These are phyloP conservation scores for Pteruthius melanotis DNA, from an alignment of 2,113 vertebrate genomes.

Conservation along the genomic window DNA sequence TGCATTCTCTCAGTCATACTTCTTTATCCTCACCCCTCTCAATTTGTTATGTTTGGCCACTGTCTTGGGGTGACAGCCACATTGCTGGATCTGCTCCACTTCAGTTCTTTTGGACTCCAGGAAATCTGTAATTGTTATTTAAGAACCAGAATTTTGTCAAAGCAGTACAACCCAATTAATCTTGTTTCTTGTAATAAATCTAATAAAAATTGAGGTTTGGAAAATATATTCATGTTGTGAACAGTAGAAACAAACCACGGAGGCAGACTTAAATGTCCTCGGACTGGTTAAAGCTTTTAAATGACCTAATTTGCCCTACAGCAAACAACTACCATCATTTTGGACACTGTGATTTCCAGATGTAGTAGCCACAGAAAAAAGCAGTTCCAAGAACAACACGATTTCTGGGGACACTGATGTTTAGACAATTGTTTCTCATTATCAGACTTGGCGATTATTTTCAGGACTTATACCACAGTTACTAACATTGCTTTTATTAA, in stretches of 20 bases:
- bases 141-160: background rate
- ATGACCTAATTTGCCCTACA: background rate
- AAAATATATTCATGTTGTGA: background rate
- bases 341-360: conserved; percentile 6
- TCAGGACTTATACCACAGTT: background rate
- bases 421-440: background rate
- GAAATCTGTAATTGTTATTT: conserved; percentile 27
- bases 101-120: background rate
- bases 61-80: no score
- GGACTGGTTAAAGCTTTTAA: background rate
- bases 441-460: background rate
- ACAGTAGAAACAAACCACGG: conserved; percentile 1
- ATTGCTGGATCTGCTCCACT: background rate
- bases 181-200: conserved; percentile 30
- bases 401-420: background rate
- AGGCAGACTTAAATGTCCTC: background rate
- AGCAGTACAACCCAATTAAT: background rate
- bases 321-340: background rate
- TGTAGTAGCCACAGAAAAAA: background rate
- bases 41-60: conserved; percentile 42
- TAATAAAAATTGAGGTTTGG: conserved; percentile 14
- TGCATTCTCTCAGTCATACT: background rate
- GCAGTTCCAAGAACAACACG: conserved; percentile 16
- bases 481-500: conserved; percentile 12
- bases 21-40: background rate